Conservation (phyloP, 2,888 invertebrate species). For the Tipula helvola region DNA sequence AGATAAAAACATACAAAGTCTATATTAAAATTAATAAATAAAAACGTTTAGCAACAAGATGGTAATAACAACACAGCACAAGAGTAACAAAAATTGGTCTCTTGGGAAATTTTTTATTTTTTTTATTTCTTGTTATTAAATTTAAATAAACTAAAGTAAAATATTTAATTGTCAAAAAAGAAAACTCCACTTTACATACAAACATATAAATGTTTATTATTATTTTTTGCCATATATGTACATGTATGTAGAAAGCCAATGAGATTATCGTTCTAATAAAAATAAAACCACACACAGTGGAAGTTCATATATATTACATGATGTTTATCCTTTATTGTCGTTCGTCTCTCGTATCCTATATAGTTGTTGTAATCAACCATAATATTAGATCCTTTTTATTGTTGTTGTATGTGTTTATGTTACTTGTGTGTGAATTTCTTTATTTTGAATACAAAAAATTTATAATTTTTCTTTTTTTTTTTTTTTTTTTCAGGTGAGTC, state of each 20-base stretch:
- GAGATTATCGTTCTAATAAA: neutral
- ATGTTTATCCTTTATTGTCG: neutral
- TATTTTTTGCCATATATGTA: too few species aligned
- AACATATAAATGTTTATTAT: too few species aligned
- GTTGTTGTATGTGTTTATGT: neutral
- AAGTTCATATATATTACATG: neutral
- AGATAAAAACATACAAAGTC: neutral
- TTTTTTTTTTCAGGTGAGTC: neutral
- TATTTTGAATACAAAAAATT: neutral
- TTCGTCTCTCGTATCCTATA: neutral
- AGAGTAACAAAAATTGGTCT: neutral
- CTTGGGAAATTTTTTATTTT: neutral
- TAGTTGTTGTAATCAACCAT: neutral
- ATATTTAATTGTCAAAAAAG: neutral
- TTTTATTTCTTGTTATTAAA: neutral
- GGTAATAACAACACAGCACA: neutral
- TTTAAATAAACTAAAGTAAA: neutral
- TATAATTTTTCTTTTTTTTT: neutral
- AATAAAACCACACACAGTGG: neutral
- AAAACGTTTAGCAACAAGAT: neutral
- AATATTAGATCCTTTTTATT: neutral
- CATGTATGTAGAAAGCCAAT: too few species aligned
- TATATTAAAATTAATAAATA: neutral
- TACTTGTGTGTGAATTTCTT: neutral
- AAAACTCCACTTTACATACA: neutral